A percentile compares a stretch with the other conserved stretches of the same genome.
Conservation (phyloP, 2,888 invertebrate genomes). For the Phyllotreta striolata region DNA sequence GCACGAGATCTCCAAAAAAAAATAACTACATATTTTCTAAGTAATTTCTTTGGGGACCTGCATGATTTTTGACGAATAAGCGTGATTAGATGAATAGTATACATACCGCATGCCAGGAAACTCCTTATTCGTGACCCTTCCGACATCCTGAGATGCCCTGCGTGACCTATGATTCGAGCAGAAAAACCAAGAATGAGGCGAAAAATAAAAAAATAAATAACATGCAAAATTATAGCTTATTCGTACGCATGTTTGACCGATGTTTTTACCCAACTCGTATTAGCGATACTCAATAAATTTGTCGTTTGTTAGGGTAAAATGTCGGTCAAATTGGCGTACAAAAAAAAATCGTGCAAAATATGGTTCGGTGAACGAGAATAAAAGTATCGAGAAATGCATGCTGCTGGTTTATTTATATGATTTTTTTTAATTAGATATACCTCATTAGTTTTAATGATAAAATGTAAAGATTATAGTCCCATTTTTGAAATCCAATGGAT, state of each 20-base stretch:
- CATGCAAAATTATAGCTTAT: constrained; percentile 31
- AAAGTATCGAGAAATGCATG: too few species aligned
- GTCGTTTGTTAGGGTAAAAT: constrained; percentile 4
- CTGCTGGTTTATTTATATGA: too few species aligned
- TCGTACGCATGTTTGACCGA: constrained; percentile 21
- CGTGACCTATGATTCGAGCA: constrained; percentile 77
- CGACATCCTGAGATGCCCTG: constrained; percentile 84
- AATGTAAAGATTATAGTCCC: too few species aligned
- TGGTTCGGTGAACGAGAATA: too few species aligned
- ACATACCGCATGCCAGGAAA: constrained; percentile 58
- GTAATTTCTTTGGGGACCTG: too few species aligned
- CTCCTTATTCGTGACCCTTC: constrained; percentile 63
- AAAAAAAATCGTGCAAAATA: too few species aligned
- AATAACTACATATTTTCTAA: too few species aligned
- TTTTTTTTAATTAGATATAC: too few species aligned
- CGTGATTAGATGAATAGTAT: constrained; percentile 24
- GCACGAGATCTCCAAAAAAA: too few species aligned
- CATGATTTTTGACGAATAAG: neutral
- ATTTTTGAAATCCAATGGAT: too few species aligned
- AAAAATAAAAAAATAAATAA: constrained; percentile 53
- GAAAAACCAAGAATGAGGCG: constrained; percentile 49
- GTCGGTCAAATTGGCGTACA: neutral
- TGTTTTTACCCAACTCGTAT: constrained; percentile 53
- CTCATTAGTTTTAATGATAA: too few species aligned
- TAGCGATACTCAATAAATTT: constrained; percentile 1